Base-by-base conservation (phyloP, 2,797 vertebrate species). In the Periparus ater region DNA sequence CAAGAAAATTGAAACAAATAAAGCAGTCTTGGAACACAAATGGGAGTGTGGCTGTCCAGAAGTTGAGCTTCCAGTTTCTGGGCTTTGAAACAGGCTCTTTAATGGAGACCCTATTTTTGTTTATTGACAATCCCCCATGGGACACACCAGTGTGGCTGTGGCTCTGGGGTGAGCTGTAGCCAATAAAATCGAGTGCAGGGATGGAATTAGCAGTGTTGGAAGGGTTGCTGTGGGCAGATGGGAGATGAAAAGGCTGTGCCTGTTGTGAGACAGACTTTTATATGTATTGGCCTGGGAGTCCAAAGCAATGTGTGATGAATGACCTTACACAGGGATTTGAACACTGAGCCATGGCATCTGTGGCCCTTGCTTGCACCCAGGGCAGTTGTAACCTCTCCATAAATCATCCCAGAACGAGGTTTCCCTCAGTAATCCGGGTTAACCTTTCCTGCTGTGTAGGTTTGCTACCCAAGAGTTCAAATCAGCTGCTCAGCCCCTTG, bases 161-260 rank as follows among this genome's bases (percentile, higher is more conserved):
- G 82, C 85, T 92, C 88, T 82, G 70, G 83, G 62, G 53, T 0
- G 3, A 85, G 57, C 29, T 83, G 76, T 5, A 55, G 83, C 79
- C 63, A 25, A 51, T 21, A 18, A 3, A 79, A 72, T 60, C 72
- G 88, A 58, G 61, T 23, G 62, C 76, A 73, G 76, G 60, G 62
- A 53, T 1, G 10, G 65, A 74, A 95, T 94, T 85, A 94, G 58
- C 48, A 65, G 6, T 0, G 0, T 21, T 96, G 89, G 94, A 93
- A 95, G 40, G 67, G 57, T 17, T 91, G 79, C 42, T 78, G 51
- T 77, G 91, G 83, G 74, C 92, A 95, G 93, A 91, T 94, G 93
- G 92, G 90, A 94, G 50, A 30, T 0, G 11, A 72, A 84, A 80
- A 88, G 76, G 22, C 54, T 79, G 47, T 0, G 13, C 23, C 90